Evolutionary conservation across 2,888 invertebrate genomes (phyloP).

Genomic region (Volucella zonaria): DNA sequence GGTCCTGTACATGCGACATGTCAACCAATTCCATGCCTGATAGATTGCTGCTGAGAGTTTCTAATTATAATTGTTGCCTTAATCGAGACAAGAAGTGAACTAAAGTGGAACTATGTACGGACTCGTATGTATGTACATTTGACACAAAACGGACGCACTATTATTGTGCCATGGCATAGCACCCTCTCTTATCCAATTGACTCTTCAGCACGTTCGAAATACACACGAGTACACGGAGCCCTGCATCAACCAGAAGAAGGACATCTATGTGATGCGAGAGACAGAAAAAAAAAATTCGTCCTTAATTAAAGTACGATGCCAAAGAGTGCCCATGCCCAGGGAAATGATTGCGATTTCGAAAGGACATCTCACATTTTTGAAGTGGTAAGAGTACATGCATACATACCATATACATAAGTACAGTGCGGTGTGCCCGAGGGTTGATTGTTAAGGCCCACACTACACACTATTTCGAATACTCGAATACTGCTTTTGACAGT

Average conservation of each 20-base stretch:
- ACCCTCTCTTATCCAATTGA: conserved; percentile 33
- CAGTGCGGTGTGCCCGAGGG: conserved; percentile 46
- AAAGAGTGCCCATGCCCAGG: conserved; percentile 57
- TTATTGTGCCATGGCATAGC: conserved; percentile 21
- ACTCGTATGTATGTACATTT: background rate
- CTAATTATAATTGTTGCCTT: conserved; percentile 73
- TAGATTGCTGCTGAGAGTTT: conserved; percentile 52
- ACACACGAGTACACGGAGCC: background rate
- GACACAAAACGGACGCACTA: conserved; percentile 41
- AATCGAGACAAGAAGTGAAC: conserved; percentile 59
- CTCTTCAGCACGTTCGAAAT: conserved; percentile 62
- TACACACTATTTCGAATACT: conserved; percentile 2
- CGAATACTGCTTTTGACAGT: conserved; percentile 69
- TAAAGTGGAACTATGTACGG: background rate
- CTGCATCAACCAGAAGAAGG: conserved; percentile 13
- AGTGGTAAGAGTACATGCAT: conserved; percentile 21
- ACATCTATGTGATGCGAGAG: background rate
- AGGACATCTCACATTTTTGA: conserved; percentile 67
- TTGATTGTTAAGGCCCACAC: conserved; percentile 53
- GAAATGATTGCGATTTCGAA: conserved; percentile 59
- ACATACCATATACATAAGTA: background rate
- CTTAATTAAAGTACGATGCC: conserved; percentile 70
- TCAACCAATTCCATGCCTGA: conserved; percentile 11
- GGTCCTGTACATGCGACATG: background rate
- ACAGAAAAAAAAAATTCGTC: conserved; percentile 37